Base-by-base conservation (phyloP, 2,113 vertebrate species). In the Elanoides forficatus region DNA sequence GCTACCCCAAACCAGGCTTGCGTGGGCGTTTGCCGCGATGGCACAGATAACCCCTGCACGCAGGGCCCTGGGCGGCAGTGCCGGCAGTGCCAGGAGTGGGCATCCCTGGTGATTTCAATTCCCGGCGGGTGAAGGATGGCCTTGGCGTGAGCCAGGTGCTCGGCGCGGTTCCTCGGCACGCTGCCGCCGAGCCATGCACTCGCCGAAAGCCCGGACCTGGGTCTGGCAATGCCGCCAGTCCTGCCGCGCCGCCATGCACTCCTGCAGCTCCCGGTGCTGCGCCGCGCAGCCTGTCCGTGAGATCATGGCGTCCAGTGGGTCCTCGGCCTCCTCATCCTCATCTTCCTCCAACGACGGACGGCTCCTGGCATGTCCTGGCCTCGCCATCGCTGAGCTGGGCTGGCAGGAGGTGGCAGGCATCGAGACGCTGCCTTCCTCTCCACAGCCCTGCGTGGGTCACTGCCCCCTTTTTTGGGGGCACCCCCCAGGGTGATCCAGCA, bases 221-320 rank as follows among this genome's bases (percentile, higher is more conserved):
- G 23, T 21, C 96, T 99, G 99, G 97, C 99, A 99, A 36, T 62
- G 96, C 30, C 99, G 88, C 99, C 99, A 99, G 98, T 99, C 99
- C 97, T 98, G 99, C 66, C 98, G 96, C n/a, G 98, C 98, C 0
- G 98, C 98, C 99, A 99, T 99, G 96, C 99, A 99, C 52, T 99
- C 98, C 97, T 99, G 99, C 74, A 99, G 97, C 3, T 98, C 98
- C 4, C 98, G 98, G 82, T 99, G 99, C 50, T 98, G 98, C 32
- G 97, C 94, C 10, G 98, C 96, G 50, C 99, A 99, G 63, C 99
- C 99, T 1, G 98, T 99, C 50, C 98, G 98, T 0, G 97, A 95
- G 82, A 99, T 99, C 98, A 99, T 98, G 84, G 92, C 97, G 0
- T 99, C 99, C 78, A 99, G 90, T 0, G 99, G 99, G 79, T 99